Base-by-base conservation (phyloP, 2,797 vertebrate species). In the Hydrocynus forskahlii region DNA sequence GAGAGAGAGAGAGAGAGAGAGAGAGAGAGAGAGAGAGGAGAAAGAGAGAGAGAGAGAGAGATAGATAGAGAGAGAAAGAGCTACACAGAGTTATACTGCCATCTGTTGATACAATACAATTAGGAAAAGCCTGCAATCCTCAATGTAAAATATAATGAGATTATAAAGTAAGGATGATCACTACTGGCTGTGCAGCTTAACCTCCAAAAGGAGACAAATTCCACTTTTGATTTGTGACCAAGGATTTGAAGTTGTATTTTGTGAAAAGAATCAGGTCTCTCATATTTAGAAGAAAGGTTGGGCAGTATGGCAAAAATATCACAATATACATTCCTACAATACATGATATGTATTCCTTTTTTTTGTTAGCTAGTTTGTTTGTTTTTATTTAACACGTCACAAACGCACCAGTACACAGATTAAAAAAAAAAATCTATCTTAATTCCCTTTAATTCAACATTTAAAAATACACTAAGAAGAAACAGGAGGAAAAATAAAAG, bases 71-170 rank as follows among this genome's bases (percentile, higher is more conserved):
- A 52, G 54, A 14, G 12, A 78, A 52, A 40, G 52, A 48, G 16
- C 43, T 25, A 19, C 50, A 55, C 64, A 83, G 84, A 81, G 86
- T 83, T 78, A 87, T 73, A 84, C 75, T 87, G 87, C 87, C 87
- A 88, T 86, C 87, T 88, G 76, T 85, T 83, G 87, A 84, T 79
- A 4, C 38, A 29, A 52, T 38, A 21, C 23, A 23, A 6, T 52
- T 59, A 64, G 67, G 4, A 40, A 40, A 78, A 71, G 59, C 68
- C 19, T 16, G 35, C 35, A 4, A 35, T 35, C 35, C 4, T 70
- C 23, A 70, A 5, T 29, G n/a, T 25, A 52, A 14, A 48, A 50
- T 45, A 12, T 48, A 48, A 69, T 35, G 48, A n/a, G 67, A 48
- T 69, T 69, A 48, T 23, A 69, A 14, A 21, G n/a, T 21, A 48